Conservation (phyloP, 1,140 invertebrate genomes). For the Gyrodactylus bullatarudis region DNA sequence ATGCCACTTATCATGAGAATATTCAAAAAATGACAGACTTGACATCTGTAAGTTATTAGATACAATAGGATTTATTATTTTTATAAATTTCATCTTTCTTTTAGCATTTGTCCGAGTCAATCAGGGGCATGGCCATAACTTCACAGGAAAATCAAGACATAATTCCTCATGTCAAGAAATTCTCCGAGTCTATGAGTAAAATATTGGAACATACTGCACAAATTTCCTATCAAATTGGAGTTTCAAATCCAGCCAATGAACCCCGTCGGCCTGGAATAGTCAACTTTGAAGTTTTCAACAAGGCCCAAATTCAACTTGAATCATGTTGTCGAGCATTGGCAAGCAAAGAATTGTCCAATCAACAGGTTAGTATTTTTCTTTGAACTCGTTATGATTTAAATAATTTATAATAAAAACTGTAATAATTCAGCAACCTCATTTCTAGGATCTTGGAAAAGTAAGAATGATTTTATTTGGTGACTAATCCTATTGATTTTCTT, state of each 20-base stretch:
- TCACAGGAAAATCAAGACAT: not conserved
- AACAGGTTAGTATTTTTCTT: not conserved
- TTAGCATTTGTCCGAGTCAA: not conserved
- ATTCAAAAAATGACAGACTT: not conserved
- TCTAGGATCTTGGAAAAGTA: not conserved
- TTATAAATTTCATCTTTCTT: not conserved
- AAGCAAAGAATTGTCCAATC: not conserved
- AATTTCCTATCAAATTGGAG: constrained; percentile 28
- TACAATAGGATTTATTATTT: too few species aligned
- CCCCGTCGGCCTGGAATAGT: constrained; percentile 58
- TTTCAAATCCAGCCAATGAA: constrained; percentile 54
- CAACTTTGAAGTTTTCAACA: constrained; percentile 51
- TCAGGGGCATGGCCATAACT: not conserved
- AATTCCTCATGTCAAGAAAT: not conserved
- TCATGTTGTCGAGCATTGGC: not conserved
- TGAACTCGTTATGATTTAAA: too few species aligned
- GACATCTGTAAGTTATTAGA: not conserved
- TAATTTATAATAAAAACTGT: too few species aligned
- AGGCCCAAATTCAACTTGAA: constrained; percentile 24
- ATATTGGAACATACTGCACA: not conserved
- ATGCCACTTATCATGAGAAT: not conserved
- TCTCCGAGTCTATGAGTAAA: not conserved
- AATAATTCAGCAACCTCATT: not conserved
- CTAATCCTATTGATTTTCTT: too few species aligned
- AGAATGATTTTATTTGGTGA: not conserved